phyloP scores from a whole-genome alignment of 2,113 vertebrate species.

The Scalopus aquaticus region DNA sequence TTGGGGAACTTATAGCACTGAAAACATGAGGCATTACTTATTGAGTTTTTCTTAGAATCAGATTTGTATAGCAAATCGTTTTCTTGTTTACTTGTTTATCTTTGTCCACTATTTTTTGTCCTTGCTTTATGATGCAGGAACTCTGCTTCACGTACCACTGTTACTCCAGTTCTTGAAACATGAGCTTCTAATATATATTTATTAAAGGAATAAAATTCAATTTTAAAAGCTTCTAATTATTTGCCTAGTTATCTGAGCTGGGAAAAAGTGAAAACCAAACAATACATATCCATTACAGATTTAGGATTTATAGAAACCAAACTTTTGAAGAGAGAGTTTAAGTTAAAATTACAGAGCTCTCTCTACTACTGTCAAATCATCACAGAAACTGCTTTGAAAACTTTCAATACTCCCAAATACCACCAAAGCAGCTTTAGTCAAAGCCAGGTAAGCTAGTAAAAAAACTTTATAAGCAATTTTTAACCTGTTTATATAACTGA shows the following conservation, averaged over 20 bases:
- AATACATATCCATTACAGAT: neutral
- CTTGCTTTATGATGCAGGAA: neutral
- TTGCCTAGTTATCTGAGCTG: neutral
- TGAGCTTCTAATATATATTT: slow-evolving; percentile 3
- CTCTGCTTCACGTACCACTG: neutral
- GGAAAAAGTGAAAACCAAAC: neutral
- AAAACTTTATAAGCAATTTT: neutral
- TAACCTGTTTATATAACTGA: neutral
- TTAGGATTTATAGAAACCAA: neutral
- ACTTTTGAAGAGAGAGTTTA: neutral
- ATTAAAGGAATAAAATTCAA: neutral
- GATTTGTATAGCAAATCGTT: neutral
- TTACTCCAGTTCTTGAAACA: neutral
- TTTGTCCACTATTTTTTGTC: neutral
- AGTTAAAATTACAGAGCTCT: neutral
- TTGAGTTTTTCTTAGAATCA: slow-evolving; percentile 1
- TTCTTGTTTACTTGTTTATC: neutral
- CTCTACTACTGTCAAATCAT: neutral
- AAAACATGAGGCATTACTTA: neutral
- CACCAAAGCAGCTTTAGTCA: neutral
- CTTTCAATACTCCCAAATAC: neutral
- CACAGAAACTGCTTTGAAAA: neutral
- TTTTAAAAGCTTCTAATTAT: neutral
- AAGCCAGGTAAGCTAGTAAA: neutral
- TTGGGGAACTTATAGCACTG: neutral